Conservation (phyloP, 2,797 vertebrate genomes). For the Xenops minutus region DNA sequence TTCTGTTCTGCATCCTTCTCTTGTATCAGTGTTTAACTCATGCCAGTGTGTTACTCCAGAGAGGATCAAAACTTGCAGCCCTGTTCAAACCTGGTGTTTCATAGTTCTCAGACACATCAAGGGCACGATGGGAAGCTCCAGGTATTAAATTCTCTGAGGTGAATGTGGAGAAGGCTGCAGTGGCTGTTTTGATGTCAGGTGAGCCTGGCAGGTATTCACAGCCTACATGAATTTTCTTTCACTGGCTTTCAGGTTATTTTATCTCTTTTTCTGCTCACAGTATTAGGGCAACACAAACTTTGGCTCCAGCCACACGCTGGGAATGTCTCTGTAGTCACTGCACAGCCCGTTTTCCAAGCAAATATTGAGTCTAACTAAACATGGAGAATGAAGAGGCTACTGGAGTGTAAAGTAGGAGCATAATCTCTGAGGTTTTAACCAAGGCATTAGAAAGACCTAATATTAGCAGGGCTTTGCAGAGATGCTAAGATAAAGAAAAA, state of each 20-base stretch:
- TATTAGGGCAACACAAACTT: not conserved
- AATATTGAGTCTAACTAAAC: slow-evolving; percentile 63
- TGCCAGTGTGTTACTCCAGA: not conserved
- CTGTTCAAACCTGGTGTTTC: not conserved
- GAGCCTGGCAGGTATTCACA: not conserved
- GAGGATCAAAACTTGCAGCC: not conserved
- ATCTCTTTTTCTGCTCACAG: not conserved
- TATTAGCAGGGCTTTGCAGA: slow-evolving; percentile 47
- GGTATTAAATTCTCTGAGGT: not conserved
- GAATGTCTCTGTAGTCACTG: slow-evolving; percentile 8
- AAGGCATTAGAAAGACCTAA: slow-evolving; percentile 50
- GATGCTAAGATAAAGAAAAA: slow-evolving; percentile 37
- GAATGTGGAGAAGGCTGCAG: not conserved
- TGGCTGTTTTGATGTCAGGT: not conserved
- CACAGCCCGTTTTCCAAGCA: slow-evolving; percentile 19
- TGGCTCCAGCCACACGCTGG: not conserved
- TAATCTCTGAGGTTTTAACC: slow-evolving; percentile 58
- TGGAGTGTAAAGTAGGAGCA: slow-evolving; percentile 12
- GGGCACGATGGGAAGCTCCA: not conserved
- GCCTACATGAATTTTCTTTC: not conserved
- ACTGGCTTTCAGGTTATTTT: not conserved
- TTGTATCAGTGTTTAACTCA: not conserved
- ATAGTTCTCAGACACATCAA: not conserved
- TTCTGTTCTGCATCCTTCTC: not conserved
- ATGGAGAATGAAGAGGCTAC: slow-evolving; percentile 39